Base-by-base conservation (phyloP, 2,113 vertebrate genomes). In the Tricholaema leucomelas region DNA sequence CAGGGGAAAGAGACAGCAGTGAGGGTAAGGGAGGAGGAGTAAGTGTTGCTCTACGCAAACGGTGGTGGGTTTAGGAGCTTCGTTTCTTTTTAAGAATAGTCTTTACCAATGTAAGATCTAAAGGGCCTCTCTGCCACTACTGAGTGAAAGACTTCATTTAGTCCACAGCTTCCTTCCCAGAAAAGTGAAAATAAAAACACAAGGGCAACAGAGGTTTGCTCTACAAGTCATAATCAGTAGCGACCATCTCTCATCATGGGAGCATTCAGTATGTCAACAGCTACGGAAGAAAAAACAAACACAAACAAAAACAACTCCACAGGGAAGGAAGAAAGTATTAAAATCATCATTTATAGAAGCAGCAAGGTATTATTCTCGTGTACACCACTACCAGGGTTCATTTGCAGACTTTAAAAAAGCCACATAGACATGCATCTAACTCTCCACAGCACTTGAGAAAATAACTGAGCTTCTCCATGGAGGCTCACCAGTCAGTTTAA, bases 281-380 rank as follows among this genome's bases (percentile, higher is more conserved):
- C 67, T 80, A 72, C 13, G 64, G 15, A 60, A 40, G 17, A 63
- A 78, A 50, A 54, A 42, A 48, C n/a, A 44, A 36, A n/a, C 7
- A 21, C 8, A 0, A 5, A 40, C 20, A 44, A 33, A 55, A 60
- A 71, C 33, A 23, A 54, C 46, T 74, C 61, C 46, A 65, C 2
- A 36, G 44, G 44, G 50, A 95, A 80, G 40, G 33, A 92, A 59
- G 48, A 80, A 80, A 77, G 6, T 81, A 91, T 90, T 79, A 87
- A 93, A 88, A 80, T 76, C 33, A 93, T 82, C 44, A 82, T 14
- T 87, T 87, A 87, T 2, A 70, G 33, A 15, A 92, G 23, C 27
- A 91, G 79, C 28, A 89, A 84, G 80, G 82, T 61, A 80, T 2
- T 79, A 40, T 40, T 76, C 6, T 85, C 50, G 66, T 18, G 24